Conservation (phyloP, 2,888 invertebrate species). For the Harpalus rufipes region DNA sequence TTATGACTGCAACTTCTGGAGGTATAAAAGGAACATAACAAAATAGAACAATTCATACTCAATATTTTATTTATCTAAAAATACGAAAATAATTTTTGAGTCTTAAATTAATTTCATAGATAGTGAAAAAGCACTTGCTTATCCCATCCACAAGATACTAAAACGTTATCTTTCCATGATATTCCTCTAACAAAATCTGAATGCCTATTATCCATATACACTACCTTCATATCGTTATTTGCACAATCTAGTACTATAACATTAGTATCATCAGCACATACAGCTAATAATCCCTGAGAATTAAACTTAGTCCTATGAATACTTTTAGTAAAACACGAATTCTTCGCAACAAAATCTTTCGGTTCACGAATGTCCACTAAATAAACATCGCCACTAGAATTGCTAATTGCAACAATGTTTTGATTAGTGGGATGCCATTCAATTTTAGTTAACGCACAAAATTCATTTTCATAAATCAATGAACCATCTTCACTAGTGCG, state of each 20-base stretch:
- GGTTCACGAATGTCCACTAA: conserved; percentile 78
- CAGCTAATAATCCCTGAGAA: conserved; percentile 76
- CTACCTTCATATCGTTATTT: conserved; percentile 72
- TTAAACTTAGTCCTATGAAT: conserved; percentile 76
- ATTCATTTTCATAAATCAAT: conserved; percentile 76
- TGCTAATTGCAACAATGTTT: conserved; percentile 78
- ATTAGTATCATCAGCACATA: conserved; percentile 77
- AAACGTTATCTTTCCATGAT: conserved; percentile 78
- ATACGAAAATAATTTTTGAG: conserved; percentile 20
- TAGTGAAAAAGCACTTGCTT: conserved; percentile 76
- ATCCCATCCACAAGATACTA: conserved; percentile 82
- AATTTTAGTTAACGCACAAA: conserved; percentile 75
- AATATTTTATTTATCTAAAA: conserved; percentile 24
- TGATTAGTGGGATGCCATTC: conserved; percentile 76
- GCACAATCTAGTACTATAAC: conserved; percentile 77
- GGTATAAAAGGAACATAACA: neutral
- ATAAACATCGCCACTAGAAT: conserved; percentile 78
- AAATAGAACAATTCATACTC: neutral
- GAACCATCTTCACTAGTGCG: conserved; percentile 76
- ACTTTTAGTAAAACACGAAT: conserved; percentile 73
- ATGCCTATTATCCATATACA: conserved; percentile 78
- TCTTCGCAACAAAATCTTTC: conserved; percentile 73
- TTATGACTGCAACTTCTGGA: too few species aligned
- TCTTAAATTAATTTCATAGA: conserved; percentile 66
- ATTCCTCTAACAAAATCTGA: conserved; percentile 80